phyloP scores from a whole-genome alignment of 1,140 invertebrate genomes.

The Hylyphantes graminicola region DNA sequence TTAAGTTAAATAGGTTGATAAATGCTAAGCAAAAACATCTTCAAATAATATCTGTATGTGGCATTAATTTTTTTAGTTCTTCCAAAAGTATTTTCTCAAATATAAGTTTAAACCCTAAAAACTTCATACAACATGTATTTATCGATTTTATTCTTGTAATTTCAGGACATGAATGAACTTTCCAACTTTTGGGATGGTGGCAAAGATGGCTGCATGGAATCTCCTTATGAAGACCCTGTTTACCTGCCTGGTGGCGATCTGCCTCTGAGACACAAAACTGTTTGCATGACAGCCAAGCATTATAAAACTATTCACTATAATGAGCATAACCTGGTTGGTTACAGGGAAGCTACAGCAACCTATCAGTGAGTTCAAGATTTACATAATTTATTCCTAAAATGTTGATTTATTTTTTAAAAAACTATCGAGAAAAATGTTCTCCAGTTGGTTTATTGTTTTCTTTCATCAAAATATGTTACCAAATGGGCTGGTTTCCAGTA shows the following conservation, averaged over 20 bases:
- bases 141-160: neutral
- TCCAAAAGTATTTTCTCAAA: too few relatives aligned
- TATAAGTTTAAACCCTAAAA: neutral
- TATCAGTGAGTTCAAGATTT: slow-evolving; percentile 73
- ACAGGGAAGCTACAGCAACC: slow-evolving; percentile 79
- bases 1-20: too few relatives aligned
- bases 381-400: neutral
- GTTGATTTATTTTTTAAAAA: neutral
- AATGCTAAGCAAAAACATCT: too few relatives aligned
- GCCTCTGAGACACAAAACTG: slow-evolving; percentile 76
- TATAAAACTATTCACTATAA: slow-evolving; percentile 77
- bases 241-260: slow-evolving; percentile 74
- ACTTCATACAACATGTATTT: neutral
- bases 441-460: neutral
- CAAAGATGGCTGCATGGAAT: slow-evolving; percentile 71
- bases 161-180: slow-evolving; percentile 65
- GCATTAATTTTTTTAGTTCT: too few relatives aligned
- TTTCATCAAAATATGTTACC: too few relatives aligned
- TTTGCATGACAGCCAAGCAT: slow-evolving; percentile 86
- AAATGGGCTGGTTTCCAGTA: too few relatives aligned
- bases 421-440: neutral
- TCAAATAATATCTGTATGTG: too few relatives aligned
- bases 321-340: slow-evolving; percentile 85
- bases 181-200: slow-evolving; percentile 63
- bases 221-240: slow-evolving; percentile 76